Evolutionary conservation across 2,797 vertebrate species (phyloP).

Genomic region (Triplophysa bombifrons): DNA sequence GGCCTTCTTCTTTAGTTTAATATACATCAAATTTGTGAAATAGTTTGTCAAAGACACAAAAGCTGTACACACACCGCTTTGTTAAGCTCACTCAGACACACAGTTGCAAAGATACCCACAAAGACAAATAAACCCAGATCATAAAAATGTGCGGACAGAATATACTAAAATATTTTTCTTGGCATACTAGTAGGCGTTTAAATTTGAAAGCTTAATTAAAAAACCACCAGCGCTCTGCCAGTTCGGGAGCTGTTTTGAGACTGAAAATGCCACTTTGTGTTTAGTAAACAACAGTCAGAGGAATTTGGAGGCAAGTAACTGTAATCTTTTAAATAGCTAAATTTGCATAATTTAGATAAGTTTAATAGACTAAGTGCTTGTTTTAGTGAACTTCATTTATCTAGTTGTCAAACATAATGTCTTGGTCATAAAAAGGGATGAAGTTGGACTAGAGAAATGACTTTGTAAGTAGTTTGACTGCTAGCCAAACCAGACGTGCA

Average conservation of each 20-base stretch:
- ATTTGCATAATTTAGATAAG: not conserved
- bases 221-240: not conserved
- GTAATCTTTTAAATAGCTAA: not conserved
- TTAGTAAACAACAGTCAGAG: slow-evolving; percentile 10
- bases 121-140: slow-evolving; percentile 34
- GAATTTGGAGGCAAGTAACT: not conserved
- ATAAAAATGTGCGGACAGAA: slow-evolving; percentile 42
- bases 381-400: too few relatives aligned
- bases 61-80: not conserved
- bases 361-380: not conserved
- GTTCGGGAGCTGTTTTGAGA: slow-evolving; percentile 7
- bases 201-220: slow-evolving; percentile 35
- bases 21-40: not conserved
- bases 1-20: not conserved
- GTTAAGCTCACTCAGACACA: not conserved
- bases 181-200: slow-evolving; percentile 1
- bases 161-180: slow-evolving; percentile 29
- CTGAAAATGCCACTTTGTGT: not conserved
- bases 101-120: slow-evolving; percentile 18
- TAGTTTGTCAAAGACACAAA: not conserved
- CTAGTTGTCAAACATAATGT: not conserved
- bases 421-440: not conserved
- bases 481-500: not conserved
- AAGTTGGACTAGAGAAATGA: not conserved
- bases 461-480: not conserved